phyloP scores from a whole-genome alignment of 2,797 vertebrate genomes.

The Hydrolagus colliei region DNA sequence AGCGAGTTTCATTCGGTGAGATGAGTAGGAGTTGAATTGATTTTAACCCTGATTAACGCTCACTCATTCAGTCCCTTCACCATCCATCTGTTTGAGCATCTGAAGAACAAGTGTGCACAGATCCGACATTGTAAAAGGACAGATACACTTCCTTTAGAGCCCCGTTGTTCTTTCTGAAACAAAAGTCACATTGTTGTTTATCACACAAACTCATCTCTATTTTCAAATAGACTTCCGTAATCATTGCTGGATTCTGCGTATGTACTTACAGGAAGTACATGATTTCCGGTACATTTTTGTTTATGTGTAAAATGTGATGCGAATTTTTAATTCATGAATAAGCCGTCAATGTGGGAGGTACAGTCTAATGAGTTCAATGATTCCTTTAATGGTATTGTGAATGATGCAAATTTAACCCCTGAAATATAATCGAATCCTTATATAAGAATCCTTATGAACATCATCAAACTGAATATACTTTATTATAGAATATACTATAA shows the following conservation, averaged over 20 bases:
- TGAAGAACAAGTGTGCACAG: background rate
- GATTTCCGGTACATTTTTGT: background rate
- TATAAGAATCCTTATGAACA: background rate
- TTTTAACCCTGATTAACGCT: background rate
- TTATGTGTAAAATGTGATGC: background rate
- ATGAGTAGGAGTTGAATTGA: background rate
- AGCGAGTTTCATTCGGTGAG: no score
- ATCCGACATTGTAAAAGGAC: background rate
- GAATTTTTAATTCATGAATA: background rate
- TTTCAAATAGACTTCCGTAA: background rate
- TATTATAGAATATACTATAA: background rate
- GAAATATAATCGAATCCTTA: background rate
- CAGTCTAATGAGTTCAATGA: background rate
- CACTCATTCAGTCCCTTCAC: no score
- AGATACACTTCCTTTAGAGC: background rate
- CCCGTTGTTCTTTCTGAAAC: background rate
- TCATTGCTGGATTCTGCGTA: background rate
- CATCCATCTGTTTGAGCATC: background rate
- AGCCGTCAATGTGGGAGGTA: background rate
- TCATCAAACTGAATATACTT: background rate
- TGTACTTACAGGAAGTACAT: conserved; percentile 15
- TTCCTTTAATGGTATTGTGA: background rate
- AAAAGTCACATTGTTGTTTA: background rate
- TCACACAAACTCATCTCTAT: conserved; percentile 1
- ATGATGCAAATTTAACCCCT: background rate